phyloP scores from a whole-genome alignment of 2,113 vertebrate species.

The Ibidorhyncha struthersii region DNA sequence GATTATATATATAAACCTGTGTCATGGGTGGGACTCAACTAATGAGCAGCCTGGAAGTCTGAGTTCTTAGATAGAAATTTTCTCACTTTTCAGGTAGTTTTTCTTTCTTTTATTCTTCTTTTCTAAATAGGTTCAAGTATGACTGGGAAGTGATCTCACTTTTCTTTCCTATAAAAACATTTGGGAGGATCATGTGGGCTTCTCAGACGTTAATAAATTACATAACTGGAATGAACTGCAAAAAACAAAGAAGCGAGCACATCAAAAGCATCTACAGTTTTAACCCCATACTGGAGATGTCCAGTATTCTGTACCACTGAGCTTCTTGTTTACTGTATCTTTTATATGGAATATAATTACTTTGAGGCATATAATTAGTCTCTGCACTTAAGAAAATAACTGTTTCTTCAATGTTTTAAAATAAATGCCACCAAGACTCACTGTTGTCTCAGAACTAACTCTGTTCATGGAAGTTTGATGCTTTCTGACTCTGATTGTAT shows the following conservation, averaged over 20 bases:
- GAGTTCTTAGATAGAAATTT: not conserved
- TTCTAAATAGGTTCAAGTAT: not conserved
- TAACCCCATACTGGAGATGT: not conserved
- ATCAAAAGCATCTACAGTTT: not conserved
- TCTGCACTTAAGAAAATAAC: not conserved
- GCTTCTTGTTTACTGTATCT: not conserved
- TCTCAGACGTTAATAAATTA: not conserved
- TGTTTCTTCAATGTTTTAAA: not conserved
- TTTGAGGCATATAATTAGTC: not conserved
- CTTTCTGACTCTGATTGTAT: not conserved
- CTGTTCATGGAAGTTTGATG: not conserved
- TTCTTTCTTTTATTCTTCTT: not conserved
- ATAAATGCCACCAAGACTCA: not conserved
- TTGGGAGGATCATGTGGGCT: not conserved
- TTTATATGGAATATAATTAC: not conserved
- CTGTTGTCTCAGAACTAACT: not conserved
- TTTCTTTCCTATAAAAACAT: not conserved
- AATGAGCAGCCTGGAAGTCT: not conserved
- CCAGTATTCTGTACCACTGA: not conserved
- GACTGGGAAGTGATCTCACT: not conserved
- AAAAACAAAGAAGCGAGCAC: not conserved
- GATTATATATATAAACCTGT: not conserved
- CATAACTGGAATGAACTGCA: not conserved
- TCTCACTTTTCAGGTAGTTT: not conserved
- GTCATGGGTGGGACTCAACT: not conserved